Percentiles rank a stretch among this genome's conserved stretches.
phyloP scores from a whole-genome alignment of 2,888 invertebrate genomes.

The Dryadula phaetusa region DNA sequence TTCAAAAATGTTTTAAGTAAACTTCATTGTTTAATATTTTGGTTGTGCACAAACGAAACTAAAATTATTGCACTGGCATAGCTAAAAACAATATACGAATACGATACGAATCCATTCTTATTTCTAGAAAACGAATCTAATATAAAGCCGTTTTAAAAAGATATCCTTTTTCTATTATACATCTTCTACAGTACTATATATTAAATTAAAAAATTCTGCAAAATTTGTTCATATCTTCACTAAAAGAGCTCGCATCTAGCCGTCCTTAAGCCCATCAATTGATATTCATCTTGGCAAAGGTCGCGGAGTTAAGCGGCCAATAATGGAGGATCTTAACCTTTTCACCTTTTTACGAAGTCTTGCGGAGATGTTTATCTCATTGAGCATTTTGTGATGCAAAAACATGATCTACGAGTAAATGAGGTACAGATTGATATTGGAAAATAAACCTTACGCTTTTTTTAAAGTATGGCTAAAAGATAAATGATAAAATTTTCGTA shows the following conservation, averaged over 20 bases:
- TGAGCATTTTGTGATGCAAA: conserved; percentile 32
- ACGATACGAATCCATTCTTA: neutral
- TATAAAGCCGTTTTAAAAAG: neutral
- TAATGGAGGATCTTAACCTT: conserved; percentile 42
- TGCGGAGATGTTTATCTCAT: conserved; percentile 35
- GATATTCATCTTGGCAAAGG: conserved; percentile 42
- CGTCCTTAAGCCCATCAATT: conserved; percentile 35
- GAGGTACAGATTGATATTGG: neutral
- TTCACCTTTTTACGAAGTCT: conserved; percentile 35
- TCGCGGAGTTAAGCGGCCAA: conserved; percentile 38
- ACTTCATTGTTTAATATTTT: neutral
- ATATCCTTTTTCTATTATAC: neutral
- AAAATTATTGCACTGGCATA: neutral
- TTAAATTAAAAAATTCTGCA: conserved; percentile 12
- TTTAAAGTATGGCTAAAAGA: neutral
- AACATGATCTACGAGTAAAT: conserved; percentile 8
- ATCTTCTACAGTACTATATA: conserved; percentile 5
- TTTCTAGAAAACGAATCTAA: neutral
- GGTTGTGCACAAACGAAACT: neutral
- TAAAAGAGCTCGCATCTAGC: conserved; percentile 21
- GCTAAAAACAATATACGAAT: neutral
- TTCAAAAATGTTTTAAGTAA: no score
- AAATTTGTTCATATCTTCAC: conserved; percentile 4
- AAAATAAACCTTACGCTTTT: neutral
- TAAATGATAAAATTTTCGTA: conserved; percentile 6